Evolutionary conservation across 2,113 vertebrate species (phyloP), one percentile per base, ranked within the genome.

Genomic region (Morone chrysops): DNA sequence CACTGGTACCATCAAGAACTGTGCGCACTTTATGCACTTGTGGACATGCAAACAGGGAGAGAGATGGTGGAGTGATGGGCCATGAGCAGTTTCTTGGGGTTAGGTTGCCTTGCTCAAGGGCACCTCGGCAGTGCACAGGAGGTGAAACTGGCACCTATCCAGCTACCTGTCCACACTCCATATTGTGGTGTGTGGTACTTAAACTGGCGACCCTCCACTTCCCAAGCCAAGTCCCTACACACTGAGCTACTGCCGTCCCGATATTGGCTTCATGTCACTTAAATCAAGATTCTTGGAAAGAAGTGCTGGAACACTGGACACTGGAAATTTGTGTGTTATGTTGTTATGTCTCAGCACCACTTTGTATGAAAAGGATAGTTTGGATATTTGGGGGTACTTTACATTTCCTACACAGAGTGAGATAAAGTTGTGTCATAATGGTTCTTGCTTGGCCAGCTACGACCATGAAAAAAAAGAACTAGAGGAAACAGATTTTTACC

Each of bases 401-500:
- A 41, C n/a, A 68, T 36, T 67, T n/a, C 62, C 31, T 66, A 70
- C 59, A 70, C 25, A 25, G 25, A 11, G 16, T 53, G 43, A 70
- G 8, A 50, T n/a, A 11, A 36, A 65, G 70, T 75, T 78, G 56
- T 75, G 71, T 67, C 80, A 87, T 75, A 4, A 63, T 18, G 17
- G n/a, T 38, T 68, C 40, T 17, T 36, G 63, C 56, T 48, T 50
- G 48, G 59, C 41, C 50, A 53, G 43, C 7, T n/a, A 61, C 4
- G 0, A 61, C 36, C 2, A 70, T 0, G 12, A 22, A 31, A 54
- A 43, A 25, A 31, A 12, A 59, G 57, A 38, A 17, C 4, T 45
- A 68, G 14, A 14, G 9, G 22, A 25, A 48, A 36, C 36, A 22
- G 18, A 47, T 66, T 17, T 63, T 11, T 10, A 40, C 38, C 12